phyloP scores from a whole-genome alignment of 2,113 vertebrate genomes.

The Serilophus lunatus region DNA sequence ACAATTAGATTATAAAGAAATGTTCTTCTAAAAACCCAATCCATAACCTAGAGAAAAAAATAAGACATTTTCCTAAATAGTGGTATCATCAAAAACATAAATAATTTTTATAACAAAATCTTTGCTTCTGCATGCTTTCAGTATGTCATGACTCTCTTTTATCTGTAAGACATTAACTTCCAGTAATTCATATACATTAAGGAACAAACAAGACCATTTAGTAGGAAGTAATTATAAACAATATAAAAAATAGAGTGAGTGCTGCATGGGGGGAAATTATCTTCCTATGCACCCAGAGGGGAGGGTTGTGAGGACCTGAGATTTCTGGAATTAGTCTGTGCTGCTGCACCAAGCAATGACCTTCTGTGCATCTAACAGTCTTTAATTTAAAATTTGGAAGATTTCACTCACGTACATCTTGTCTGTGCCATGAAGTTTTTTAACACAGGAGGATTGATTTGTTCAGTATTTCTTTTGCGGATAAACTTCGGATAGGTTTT shows the following conservation, averaged over 20 bases:
- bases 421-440: background rate
- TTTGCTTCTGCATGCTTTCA: background rate
- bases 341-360: background rate
- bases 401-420: background rate
- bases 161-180: background rate
- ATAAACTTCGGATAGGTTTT: background rate
- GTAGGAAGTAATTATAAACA: background rate
- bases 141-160: background rate
- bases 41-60: background rate
- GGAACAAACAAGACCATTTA: background rate
- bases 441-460: background rate
- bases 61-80: background rate
- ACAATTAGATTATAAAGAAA: background rate
- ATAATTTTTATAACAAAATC: background rate
- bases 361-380: background rate
- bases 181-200: background rate
- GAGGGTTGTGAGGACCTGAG: background rate
- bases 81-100: background rate
- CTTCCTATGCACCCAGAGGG: fast-evolving
- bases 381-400: background rate
- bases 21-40: background rate
- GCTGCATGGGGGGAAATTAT: background rate
- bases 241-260: background rate
- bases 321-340: background rate
- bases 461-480: background rate